These are phyloP conservation scores for Hololepta plana DNA, from an alignment of 2,888 invertebrate genomes.

Conservation along the genomic window DNA sequence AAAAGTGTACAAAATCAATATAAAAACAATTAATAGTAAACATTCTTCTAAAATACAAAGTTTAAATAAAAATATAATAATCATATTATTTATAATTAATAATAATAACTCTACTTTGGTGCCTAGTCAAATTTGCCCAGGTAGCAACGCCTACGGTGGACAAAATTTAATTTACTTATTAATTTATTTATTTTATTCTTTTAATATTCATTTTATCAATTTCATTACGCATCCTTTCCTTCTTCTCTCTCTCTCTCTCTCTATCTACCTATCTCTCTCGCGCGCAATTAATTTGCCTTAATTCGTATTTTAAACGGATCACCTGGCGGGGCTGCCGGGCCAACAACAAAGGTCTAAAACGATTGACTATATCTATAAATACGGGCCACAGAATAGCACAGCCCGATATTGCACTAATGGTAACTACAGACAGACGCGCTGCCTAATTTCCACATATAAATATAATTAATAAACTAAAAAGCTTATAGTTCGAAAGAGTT, in stretches of 20 bases:
- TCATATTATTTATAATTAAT: constrained; percentile 17
- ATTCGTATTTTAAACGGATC: constrained; percentile 3
- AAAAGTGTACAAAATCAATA: constrained; percentile 29
- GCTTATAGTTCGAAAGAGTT: constrained; percentile 23
- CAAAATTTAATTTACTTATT: too few relatives aligned
- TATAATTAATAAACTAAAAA: constrained; percentile 20
- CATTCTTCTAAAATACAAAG: constrained; percentile 13
- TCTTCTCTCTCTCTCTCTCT: too few relatives aligned
- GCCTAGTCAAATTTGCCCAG: constrained; percentile 1
- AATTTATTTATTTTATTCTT: too few relatives aligned
- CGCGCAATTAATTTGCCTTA: constrained; percentile 5
- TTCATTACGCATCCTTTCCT: too few relatives aligned
- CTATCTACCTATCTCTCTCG: constrained; percentile 5
- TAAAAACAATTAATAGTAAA: constrained; percentile 24
- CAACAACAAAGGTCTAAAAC: constrained; percentile 27
- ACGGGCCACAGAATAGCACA: constrained; percentile 17
- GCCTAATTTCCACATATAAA: constrained; percentile 17
- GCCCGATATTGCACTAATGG: constrained; percentile 29
- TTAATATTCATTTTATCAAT: too few relatives aligned
- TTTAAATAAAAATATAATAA: constrained; percentile 17
- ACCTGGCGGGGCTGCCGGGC: constrained; percentile 20
- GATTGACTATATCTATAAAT: constrained; percentile 27
- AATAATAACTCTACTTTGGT: constrained; percentile 27
- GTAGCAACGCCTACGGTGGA: too few relatives aligned
- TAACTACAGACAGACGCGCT: constrained; percentile 20